Base-by-base conservation (phyloP, 1,140 invertebrate genomes). In the Ctenoplectra terminalis region DNA sequence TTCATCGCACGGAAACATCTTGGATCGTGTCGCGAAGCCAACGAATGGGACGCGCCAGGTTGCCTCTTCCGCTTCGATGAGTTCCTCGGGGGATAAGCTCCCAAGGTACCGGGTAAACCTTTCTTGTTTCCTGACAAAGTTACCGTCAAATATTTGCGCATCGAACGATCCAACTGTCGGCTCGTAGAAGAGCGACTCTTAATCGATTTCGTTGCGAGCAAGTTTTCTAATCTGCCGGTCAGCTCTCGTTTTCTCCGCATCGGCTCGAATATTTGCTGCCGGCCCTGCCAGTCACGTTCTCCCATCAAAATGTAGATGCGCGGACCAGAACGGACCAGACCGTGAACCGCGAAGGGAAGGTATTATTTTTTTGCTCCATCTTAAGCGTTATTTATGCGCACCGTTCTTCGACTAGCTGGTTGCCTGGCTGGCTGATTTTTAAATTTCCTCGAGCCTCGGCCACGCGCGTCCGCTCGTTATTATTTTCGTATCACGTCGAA, bases 401-500 rank as follows among this genome's bases (percentile, higher is more conserved):
- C n/a, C n/a, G n/a, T n/a, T n/a, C n/a, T n/a, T n/a, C n/a, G n/a
- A n/a, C n/a, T n/a, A n/a, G n/a, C n/a, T n/a, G n/a, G n/a, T n/a
- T n/a, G n/a, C n/a, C n/a, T n/a, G n/a, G n/a, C n/a, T n/a, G n/a
- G n/a, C n/a, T n/a, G n/a, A n/a, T n/a, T n/a, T n/a, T n/a, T n/a
- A n/a, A n/a, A n/a, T n/a, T n/a, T n/a, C n/a, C n/a, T n/a, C n/a
- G n/a, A n/a, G n/a, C n/a, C n/a, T n/a, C n/a, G n/a, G n/a, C n/a
- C 29, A 9, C 17, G 31, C 17, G 6, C 40, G 29, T 2, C 26
- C 31, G 54, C n/a, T 66, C 67, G 56, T 81, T 74, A 58, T 79
- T 79, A 78, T 79, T 75, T 70, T 54, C 54, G 74, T 66, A 46
- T 50, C 79, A 48, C 69, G 69, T 63, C 23, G 48, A 20, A 23